Evolutionary conservation across 2,888 invertebrate genomes (phyloP), one percentile per base, ranked within the genome.

Genomic region (Ectobius pallidus): DNA sequence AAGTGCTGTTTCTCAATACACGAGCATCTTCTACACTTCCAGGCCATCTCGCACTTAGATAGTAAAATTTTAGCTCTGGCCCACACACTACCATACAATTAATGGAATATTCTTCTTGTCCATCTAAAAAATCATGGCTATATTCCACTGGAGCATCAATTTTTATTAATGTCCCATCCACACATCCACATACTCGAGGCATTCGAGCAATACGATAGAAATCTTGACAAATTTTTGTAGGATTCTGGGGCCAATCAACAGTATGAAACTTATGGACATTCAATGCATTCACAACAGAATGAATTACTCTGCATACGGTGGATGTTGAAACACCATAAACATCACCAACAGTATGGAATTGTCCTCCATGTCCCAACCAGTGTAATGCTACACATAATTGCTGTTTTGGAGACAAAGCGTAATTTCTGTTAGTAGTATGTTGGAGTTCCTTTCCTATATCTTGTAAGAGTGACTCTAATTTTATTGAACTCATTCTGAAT

Each of bases 1-100:
- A 42, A 20, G 3, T 42, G 32, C 34, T 34, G 6, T 6, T 18
- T 34, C 65, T 11, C 32, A 65, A 25, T 39, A 65, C 42, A 20
- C 42, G 25, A n/a, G 65, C 39, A 42, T 42, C 42, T 3, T 11
- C 20, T 18, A 11, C 42, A 65, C 65, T 65, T 16, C 39, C 42
- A 39, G 65, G 65, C 42, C 42, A 65, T 39, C 39, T 65, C 20
- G 39, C 65, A 39, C 42, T 11, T 3, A 42, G 22, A 65, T 65
- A 42, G 42, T 65, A 65, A 20, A 65, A 65, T 25, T 65, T 16
- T 42, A 42, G 11, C 20, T 65, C 39, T 20, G 39, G 14, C 16
- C 42, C 65, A 65, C 65, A 65, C 20, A 65, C 18, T 39, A 42
- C 39, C 65, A 65, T 65, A 22, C 34, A 34, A 42, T 65, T 42